Conservation (phyloP, 2,888 invertebrate genomes). For the Epinotia demarniana region DNA sequence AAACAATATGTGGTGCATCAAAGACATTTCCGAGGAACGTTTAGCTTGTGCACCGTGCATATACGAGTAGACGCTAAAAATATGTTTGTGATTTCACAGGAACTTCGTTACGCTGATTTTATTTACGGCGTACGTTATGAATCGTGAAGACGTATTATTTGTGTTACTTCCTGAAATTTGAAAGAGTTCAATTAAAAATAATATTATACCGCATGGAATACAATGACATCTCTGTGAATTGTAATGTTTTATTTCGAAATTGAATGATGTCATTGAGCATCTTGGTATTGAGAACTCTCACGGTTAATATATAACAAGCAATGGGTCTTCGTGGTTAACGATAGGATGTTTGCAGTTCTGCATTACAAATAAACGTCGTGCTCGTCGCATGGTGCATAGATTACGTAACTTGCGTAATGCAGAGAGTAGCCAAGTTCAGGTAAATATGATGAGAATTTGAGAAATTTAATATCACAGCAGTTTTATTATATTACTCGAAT, state of each 20-base stretch:
- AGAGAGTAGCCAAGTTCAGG: conserved; percentile 20
- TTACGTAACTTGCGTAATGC: conserved; percentile 25
- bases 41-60: conserved; percentile 54
- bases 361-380: conserved; percentile 73
- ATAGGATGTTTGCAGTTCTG: conserved; percentile 72
- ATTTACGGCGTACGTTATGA: conserved; percentile 34
- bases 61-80: conserved; percentile 29
- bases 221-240: conserved; percentile 41
- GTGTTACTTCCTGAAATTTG: conserved; percentile 43
- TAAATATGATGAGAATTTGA: conserved; percentile 9
- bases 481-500: background rate
- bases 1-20: conserved; percentile 70
- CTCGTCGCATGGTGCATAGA: conserved; percentile 53
- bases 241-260: conserved; percentile 45
- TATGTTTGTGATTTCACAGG: conserved; percentile 46
- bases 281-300: conserved; percentile 48
- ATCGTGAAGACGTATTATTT: conserved; percentile 45
- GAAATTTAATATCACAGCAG: background rate
- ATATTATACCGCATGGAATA: conserved; percentile 29
- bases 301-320: conserved; percentile 44
- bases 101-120: conserved; percentile 48
- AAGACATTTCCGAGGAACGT: conserved; percentile 65
- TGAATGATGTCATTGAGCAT: conserved; percentile 47
- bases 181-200: conserved; percentile 20
- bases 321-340: conserved; percentile 51